Evolutionary conservation across 1,140 invertebrate genomes (phyloP).

Genomic region (Drosophila nannoptera): DNA sequence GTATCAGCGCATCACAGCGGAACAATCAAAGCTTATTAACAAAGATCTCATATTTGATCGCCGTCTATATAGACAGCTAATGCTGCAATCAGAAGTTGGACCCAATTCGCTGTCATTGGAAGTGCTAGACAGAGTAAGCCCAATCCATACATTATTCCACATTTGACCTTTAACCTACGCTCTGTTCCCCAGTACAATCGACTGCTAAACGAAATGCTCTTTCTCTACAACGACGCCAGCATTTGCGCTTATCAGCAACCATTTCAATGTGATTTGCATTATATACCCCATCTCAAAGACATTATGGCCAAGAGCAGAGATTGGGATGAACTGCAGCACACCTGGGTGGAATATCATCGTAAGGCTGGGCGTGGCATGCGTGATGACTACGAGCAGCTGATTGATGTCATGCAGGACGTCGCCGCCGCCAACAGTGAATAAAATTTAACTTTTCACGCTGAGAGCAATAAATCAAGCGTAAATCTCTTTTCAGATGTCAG

Average conservation of each 20-base stretch:
- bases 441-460: background rate
- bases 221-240: constrained; percentile 91
- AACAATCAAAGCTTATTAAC: constrained; percentile 84
- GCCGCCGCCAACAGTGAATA: constrained; percentile 90
- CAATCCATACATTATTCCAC: background rate
- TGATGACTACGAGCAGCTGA: constrained; percentile 89
- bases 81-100: constrained; percentile 89
- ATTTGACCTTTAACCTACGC: background rate
- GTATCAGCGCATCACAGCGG: constrained; percentile 88
- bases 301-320: constrained; percentile 87
- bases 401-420: constrained; percentile 91
- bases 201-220: constrained; percentile 91
- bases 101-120: constrained; percentile 90
- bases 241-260: constrained; percentile 91
- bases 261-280: constrained; percentile 87
- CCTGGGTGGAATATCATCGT: constrained; percentile 93
- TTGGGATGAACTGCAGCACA: constrained; percentile 90
- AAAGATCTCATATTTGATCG: constrained; percentile 85
- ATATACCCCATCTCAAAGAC: constrained; percentile 88
- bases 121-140: constrained; percentile 88
- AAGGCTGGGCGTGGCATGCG: constrained; percentile 88
- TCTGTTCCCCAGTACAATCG: constrained; percentile 87
- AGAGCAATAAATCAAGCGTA: background rate
- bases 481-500: constrained; percentile 84
- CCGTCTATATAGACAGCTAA: constrained; percentile 86